Percentiles rank a stretch among this genome's conserved stretches.
Conservation (phyloP, 2,888 invertebrate species). For the Periphyllus acericola region DNA sequence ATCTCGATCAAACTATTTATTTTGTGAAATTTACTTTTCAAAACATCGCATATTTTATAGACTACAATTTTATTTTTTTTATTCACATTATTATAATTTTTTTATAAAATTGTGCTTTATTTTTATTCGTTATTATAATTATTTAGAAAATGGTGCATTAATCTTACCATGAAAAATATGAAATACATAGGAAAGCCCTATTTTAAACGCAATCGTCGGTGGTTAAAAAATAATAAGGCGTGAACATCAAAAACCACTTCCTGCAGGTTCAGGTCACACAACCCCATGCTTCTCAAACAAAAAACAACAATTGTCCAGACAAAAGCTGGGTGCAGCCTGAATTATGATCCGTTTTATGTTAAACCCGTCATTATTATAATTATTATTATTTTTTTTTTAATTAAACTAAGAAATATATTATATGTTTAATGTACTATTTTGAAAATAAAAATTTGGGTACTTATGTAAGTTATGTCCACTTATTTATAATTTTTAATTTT, state of each 20-base stretch:
- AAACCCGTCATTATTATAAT: not conserved
- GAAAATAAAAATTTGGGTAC: not conserved
- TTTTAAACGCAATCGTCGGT: conserved; percentile 16
- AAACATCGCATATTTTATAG: not conserved
- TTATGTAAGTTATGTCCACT: too few relatives aligned
- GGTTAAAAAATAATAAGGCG: conserved; percentile 55
- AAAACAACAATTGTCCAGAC: conserved; percentile 40
- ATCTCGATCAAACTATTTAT: not conserved
- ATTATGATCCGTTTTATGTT: conserved; percentile 7
- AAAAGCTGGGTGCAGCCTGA: conserved; percentile 40
- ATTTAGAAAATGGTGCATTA: not conserved
- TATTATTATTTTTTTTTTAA: not conserved
- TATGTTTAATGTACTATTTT: not conserved
- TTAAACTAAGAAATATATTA: not conserved
- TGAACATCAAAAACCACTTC: conserved; percentile 54
- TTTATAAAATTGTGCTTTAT: not conserved
- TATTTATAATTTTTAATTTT: too few relatives aligned
- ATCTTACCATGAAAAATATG: not conserved
- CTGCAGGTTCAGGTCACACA: conserved; percentile 37
- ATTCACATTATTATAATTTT: too few relatives aligned
- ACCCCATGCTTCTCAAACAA: conserved; percentile 17
- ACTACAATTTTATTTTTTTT: not conserved
- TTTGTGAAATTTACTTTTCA: not conserved
- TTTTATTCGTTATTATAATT: not conserved
- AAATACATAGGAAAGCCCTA: conserved; percentile 1